These are phyloP conservation scores for Enchytraeus crypticus DNA, from an alignment of 2,888 invertebrate species.

Conservation along the genomic window DNA sequence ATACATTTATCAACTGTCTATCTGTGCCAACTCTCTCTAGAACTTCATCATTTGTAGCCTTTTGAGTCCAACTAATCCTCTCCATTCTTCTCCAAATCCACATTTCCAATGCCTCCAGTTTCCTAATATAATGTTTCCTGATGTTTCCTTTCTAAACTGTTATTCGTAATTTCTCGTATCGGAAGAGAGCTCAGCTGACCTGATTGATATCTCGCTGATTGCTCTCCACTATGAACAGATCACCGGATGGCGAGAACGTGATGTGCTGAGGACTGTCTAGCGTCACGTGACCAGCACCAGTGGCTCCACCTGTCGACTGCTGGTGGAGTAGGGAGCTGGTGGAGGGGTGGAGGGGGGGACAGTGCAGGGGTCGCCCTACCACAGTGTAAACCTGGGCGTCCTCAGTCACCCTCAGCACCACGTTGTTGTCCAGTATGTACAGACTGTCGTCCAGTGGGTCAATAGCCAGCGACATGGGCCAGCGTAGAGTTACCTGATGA, in stretches of 20 bases:
- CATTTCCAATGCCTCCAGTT: too few relatives aligned
- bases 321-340: constrained; percentile 29
- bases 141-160: too few relatives aligned
- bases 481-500: constrained; percentile 73
- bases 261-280: constrained; percentile 79
- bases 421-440: constrained; percentile 80
- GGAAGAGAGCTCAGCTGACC: too few relatives aligned
- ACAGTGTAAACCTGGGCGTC: constrained; percentile 77
- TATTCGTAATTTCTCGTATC: too few relatives aligned
- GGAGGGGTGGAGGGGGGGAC: constrained; percentile 56
- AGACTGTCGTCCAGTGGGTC: constrained; percentile 88
- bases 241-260: constrained; percentile 82
- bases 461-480: constrained; percentile 92
- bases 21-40: too few relatives aligned
- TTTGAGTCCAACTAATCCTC: too few relatives aligned
- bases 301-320: constrained; percentile 47
- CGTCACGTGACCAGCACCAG: constrained; percentile 72
- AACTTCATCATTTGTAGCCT: too few relatives aligned
- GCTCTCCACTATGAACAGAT: constrained; percentile 84
- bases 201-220: constrained; percentile 84
- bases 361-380: constrained; percentile 87
- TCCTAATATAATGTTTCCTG: too few relatives aligned
- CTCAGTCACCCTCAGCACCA: constrained; percentile 79
- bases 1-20: too few relatives aligned
- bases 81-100: too few relatives aligned